Evolutionary conservation across 1,140 invertebrate genomes (phyloP).

Genomic region (Caenorhabditis brenneri): DNA sequence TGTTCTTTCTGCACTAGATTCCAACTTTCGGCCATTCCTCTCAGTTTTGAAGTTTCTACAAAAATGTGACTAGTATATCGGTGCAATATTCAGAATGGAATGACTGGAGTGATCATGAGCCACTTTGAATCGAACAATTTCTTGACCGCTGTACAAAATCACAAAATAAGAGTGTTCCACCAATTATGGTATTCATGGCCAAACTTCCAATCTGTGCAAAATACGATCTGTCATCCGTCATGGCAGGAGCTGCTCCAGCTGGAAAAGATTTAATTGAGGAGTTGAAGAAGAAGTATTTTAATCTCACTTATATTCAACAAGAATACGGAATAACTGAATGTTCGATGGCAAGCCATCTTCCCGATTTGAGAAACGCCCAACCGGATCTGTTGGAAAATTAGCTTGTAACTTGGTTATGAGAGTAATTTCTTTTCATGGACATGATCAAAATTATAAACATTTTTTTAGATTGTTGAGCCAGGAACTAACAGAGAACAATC

Average conservation of each 20-base stretch:
- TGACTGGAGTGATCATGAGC: slow-evolving; percentile 30
- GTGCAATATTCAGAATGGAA: slow-evolving; percentile 42
- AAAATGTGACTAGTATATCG: no score
- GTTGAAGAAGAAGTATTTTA: slow-evolving; percentile 39
- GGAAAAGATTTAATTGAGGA: slow-evolving; percentile 70
- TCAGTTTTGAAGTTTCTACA: no score
- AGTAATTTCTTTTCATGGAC: slow-evolving; percentile 75
- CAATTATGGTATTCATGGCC: slow-evolving; percentile 77
- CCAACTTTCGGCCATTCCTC: no score
- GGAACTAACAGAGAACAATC: slow-evolving; percentile 60
- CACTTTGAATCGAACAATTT: slow-evolving; percentile 51
- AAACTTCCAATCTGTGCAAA: slow-evolving; percentile 76
- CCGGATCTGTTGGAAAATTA: slow-evolving; percentile 77
- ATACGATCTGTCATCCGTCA: slow-evolving; percentile 75
- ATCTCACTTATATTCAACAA: slow-evolving; percentile 51
- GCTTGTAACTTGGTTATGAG: slow-evolving; percentile 77
- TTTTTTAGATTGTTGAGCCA: slow-evolving; percentile 67
- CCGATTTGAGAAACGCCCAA: slow-evolving; percentile 54
- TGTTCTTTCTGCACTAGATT: no score
- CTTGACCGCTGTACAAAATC: slow-evolving; percentile 45
- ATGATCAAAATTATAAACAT: no score
- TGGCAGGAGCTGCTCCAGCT: slow-evolving; percentile 79
- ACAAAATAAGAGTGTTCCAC: slow-evolving; percentile 72
- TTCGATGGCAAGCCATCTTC: slow-evolving; percentile 70
- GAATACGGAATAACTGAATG: slow-evolving; percentile 73